Base-by-base conservation (phyloP, 1,140 invertebrate genomes). In the Psix sp. region DNA sequence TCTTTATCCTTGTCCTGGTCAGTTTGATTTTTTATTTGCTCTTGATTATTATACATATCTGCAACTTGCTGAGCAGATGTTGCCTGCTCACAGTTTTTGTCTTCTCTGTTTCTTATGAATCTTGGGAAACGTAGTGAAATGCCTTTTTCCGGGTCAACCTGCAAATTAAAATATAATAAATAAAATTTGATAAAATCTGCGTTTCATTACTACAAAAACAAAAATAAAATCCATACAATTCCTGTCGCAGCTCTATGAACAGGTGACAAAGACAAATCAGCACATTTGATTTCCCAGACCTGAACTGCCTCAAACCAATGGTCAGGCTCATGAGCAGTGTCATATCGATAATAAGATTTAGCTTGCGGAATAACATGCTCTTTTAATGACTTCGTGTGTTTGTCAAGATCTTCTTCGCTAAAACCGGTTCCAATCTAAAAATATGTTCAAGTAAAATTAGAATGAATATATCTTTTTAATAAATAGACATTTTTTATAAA, bases 201-300 rank as follows among this genome's bases (percentile, higher is more conserved):
- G 35, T 14, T 14, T 43, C 3, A 14, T 45, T 29, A 29, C 9
- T 15, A 29, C 16, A 31, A n/a, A 3, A 33, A 21, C 0, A 11
- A 17, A 10, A 33, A 52, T 33, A 42, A 26, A 62, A 21, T 56
- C 85, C 90, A 88, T 86, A 93, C 94, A 81, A 97, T 91, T 66
- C 97, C 98, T 26, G 91, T 84, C 2, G 93, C 98, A 49, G 98
- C 98, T 81, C 89, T 91, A 83, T 99, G 97, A 31, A 96, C 92
- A 10, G 98, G 97, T 9, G 98, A 99, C 16, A 99, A 90, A 5
- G 97, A 99, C 15, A 99, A 90, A 90, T 99, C 98, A 0, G 98
- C 98, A 86, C 96, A 98, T 87, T 99, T 99, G 5, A 99, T 91
- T 89, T 99, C 98, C 97, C 98, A 99, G 9, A 99, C 95, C 85